Evolutionary conservation across 2,888 invertebrate genomes (phyloP).

Genomic region (Stomorhina lunata): DNA sequence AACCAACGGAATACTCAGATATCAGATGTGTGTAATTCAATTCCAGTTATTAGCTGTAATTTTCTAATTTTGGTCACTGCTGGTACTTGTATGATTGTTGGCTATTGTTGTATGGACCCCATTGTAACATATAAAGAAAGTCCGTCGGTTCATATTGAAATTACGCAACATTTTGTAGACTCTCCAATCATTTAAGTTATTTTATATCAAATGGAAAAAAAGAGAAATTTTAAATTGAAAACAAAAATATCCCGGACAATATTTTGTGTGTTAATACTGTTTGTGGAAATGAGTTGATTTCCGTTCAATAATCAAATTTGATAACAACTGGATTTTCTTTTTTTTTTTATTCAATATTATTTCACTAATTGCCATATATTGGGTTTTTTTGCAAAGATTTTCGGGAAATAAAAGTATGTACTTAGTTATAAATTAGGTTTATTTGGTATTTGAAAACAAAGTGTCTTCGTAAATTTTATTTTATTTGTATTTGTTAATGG

Average conservation of each 20-base stretch:
- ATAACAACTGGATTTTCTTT: constrained; percentile 26
- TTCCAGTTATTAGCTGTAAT: constrained; percentile 57
- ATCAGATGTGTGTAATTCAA: not conserved
- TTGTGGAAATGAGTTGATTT: constrained; percentile 55
- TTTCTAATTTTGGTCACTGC: not conserved
- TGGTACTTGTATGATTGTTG: not conserved
- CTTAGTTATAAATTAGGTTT: not conserved
- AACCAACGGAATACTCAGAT: not conserved
- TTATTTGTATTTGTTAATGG: constrained; percentile 18
- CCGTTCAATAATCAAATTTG: constrained; percentile 39
- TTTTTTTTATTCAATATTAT: not conserved
- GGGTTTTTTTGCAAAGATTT: not conserved
- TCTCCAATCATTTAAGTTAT: not conserved
- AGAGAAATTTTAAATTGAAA: not conserved
- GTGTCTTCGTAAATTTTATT: not conserved
- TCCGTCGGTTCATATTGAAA: constrained; percentile 5
- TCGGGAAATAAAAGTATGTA: not conserved
- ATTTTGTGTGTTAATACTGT: constrained; percentile 34
- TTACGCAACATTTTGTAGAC: constrained; percentile 35
- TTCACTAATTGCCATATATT: not conserved
- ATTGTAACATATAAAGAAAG: constrained; percentile 23
- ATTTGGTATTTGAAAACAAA: not conserved
- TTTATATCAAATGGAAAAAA: not conserved
- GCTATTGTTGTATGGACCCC: not conserved
- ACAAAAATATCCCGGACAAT: not conserved